Evolutionary conservation across 2,797 vertebrate genomes (phyloP), one percentile per base, ranked within the genome.

Genomic region (Cyprinella venusta): DNA sequence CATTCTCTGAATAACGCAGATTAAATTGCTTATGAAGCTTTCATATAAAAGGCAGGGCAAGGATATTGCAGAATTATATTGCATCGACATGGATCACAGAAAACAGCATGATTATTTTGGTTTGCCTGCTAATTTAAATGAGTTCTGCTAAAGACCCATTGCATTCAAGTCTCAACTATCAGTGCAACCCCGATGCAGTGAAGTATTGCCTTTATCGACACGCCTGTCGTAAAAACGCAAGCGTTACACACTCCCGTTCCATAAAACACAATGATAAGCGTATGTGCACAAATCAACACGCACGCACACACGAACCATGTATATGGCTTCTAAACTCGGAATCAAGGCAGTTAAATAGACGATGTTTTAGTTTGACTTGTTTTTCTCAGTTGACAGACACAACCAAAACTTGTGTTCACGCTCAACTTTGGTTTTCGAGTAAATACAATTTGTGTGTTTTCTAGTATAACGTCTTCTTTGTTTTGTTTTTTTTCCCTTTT

Each of bases 331-430:
- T 95, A 95, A 89, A 95, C 89, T 92, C 90, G 90, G 93, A 95
- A 94, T 94, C 93, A 95, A 96, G 95, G 95, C 95, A 96, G 94
- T 94, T 95, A 94, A 95, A 95, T 94, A 94, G 94, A 95, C 93
- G 91, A 93, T 92, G 88, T 92, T 93, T 84, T 92, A 93, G 89
- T 90, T 92, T 90, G 65, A 84, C 79, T 78, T 88, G 91, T 91
- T 90, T 94, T 93, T 92, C 92, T 92, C 89, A 92, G 94, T 94
- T 95, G 93, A 95, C 90, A 93, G 93, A 95, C 94, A 95, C 93
- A 93, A 94, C 91, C 93, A 92, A 90, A 95, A 94, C 93, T 95
- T 93, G 94, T 94, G 94, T 95, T 95, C 90, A 84, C 95, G 94
- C 94, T 95, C 94, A 94, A 94, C 94, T 96, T 96, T 96, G 95